phyloP scores from a whole-genome alignment of 2,113 vertebrate genomes.

The Turdus rufiventris region DNA sequence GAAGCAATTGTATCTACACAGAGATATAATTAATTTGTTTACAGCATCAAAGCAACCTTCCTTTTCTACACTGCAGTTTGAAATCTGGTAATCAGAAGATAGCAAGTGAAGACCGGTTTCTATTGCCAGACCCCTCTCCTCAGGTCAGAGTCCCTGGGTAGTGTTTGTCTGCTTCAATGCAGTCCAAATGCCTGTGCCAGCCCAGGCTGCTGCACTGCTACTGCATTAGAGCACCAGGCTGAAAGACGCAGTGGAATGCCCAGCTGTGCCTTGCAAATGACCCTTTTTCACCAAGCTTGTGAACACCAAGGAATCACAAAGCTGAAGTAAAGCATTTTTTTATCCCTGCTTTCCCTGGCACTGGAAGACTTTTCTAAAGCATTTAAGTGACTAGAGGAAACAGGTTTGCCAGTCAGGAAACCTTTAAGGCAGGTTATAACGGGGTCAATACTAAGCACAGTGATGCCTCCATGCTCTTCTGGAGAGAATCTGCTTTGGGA shows the following conservation, averaged over 20 bases:
- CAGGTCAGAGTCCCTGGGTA: neutral
- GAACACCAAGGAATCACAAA: neutral
- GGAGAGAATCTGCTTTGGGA: neutral
- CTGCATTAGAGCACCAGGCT: neutral
- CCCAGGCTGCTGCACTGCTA: neutral
- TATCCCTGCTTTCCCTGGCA: neutral
- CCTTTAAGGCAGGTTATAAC: neutral
- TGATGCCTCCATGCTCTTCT: neutral
- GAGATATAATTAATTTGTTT: neutral
- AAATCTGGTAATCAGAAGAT: neutral
- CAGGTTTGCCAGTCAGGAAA: neutral
- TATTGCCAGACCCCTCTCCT: neutral
- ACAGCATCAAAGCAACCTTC: neutral
- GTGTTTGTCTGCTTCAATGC: rapidly evolving
- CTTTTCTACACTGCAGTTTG: neutral
- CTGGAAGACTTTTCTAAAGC: neutral
- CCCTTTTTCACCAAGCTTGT: neutral
- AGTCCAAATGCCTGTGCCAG: neutral
- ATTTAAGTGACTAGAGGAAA: neutral
- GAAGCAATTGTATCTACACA: neutral
- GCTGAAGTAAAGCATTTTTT: neutral
- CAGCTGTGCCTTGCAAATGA: rapidly evolving
- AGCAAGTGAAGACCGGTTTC: neutral
- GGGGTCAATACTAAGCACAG: rapidly evolving
- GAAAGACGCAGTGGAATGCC: neutral